phyloP scores from a whole-genome alignment of 2,113 vertebrate genomes.

The Monarcha castaneiventris region DNA sequence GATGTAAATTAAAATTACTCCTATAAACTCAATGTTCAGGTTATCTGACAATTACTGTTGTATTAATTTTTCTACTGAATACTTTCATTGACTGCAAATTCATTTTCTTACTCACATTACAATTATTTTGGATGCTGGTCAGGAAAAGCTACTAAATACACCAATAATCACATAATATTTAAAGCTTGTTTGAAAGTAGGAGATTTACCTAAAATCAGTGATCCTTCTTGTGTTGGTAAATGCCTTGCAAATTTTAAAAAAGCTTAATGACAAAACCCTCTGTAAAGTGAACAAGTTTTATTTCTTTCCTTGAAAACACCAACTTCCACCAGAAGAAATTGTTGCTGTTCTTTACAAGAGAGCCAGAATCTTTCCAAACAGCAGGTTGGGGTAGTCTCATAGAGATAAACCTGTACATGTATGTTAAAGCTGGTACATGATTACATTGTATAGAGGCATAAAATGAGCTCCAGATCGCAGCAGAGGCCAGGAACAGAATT shows the following conservation, averaged over 20 bases:
- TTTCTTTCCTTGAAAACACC: neutral
- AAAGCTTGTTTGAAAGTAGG: slow-evolving; percentile 31
- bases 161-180: slow-evolving; percentile 38
- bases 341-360: neutral
- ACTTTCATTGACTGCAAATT: slow-evolving; percentile 49
- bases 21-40: slow-evolving; percentile 50
- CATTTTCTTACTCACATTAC: slow-evolving; percentile 37
- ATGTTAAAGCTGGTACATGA: fast-evolving
- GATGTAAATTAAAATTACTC: slow-evolving; percentile 60
- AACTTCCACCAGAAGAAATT: neutral
- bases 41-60: slow-evolving; percentile 42
- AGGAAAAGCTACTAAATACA: slow-evolving; percentile 17
- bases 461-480: neutral
- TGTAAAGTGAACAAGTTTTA: neutral
- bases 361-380: neutral
- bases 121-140: slow-evolving; percentile 53
- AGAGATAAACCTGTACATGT: fast-evolving
- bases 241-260: neutral
- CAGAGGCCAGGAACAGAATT: neutral
- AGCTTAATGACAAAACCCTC: neutral
- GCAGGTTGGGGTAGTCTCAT: neutral
- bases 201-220: neutral
- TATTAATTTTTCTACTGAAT: slow-evolving; percentile 57
- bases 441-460: neutral
- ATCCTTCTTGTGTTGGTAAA: neutral